Base-by-base conservation (phyloP, 1,140 invertebrate genomes). In the Diprion similis region DNA sequence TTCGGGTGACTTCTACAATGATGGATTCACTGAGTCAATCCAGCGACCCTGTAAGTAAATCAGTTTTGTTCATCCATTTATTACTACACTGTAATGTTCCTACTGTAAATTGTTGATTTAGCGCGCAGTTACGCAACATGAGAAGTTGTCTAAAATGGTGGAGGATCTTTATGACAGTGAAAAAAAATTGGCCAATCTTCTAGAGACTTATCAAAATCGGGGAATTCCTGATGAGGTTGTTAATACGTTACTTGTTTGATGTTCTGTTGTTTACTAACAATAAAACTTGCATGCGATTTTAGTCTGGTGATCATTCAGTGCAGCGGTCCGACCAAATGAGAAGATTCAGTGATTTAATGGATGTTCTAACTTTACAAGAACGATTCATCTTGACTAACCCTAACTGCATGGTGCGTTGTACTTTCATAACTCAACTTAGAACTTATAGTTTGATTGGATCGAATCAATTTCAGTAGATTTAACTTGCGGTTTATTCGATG, bases 21-120 rank as follows among this genome's bases (percentile, higher is more conserved):
- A 91, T 92, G 79, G 91, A 92, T 70, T 90, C 90, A 11, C 88
- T 92, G 83, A 86, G 89, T 73, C 89, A 89, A 78, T 91, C 90
- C 2, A 89, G 88, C 76, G 90, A 92, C 85, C 90, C 91, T 80
- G 91, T 92, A 81, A 86, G 85, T 85, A 64, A 71, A 51, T 59
- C 10, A 10, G 70, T 66, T 17, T 59, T 77, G 75, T 67, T 15
- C 66, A 18, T 19, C 24, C 4, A 37, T 66, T 70, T 59, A n/a
- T 17, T 66, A 48, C 66, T 15, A 65, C 65, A 46, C 48, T 70
- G 45, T 18, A 65, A 45, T 37, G 9, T 73, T 75, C 75, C 46
- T 71, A 7, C 1, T 64, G 24, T 37, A 37, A 37, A 68, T 71
- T 77, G 24, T 70, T 71, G 51, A 46, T 77, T 8, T 71, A 88